A percentile compares a stretch with the other conserved stretches of the same genome.
Conservation (phyloP, 2,113 vertebrate species). For the Spea bombifrons region DNA sequence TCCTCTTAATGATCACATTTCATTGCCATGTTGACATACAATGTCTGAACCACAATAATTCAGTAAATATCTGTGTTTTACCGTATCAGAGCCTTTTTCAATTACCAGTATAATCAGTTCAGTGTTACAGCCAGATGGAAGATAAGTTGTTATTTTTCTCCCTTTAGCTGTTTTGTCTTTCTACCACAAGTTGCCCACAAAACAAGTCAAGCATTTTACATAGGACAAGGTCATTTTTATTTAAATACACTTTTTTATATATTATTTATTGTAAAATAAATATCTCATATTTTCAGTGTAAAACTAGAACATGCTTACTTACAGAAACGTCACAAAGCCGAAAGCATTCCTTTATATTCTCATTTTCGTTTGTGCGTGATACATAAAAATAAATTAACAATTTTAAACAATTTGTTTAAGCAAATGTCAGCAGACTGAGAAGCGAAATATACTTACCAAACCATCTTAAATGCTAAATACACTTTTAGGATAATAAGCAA, state of each 20-base stretch:
- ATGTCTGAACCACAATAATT: constrained; percentile 1
- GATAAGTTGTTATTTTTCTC: not conserved
- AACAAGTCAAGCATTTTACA: too few species aligned
- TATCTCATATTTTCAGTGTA: too few species aligned
- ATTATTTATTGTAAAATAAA: too few species aligned
- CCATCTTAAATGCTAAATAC: constrained; percentile 16
- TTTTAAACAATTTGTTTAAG: not conserved
- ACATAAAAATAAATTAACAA: not conserved
- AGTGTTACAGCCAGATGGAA: not conserved
- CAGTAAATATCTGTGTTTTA: constrained; percentile 6
- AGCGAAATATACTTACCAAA: constrained; percentile 16
- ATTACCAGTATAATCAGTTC: constrained; percentile 1
- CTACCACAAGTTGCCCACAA: too few species aligned
- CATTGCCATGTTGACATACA: not conserved
- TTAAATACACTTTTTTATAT: too few species aligned
- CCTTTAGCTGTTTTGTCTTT: not conserved
- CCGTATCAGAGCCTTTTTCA: not conserved
- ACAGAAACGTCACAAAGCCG: too few species aligned
- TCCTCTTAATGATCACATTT: not conserved
- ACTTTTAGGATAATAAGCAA: constrained; percentile 29
- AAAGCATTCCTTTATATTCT: too few species aligned
- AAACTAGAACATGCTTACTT: too few species aligned
- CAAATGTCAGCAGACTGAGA: constrained; percentile 9
- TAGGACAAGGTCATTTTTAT: too few species aligned
- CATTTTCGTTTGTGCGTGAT: not conserved